Evolutionary conservation across 2,888 invertebrate species (phyloP).

Genomic region (Nomada hirtipes): DNA sequence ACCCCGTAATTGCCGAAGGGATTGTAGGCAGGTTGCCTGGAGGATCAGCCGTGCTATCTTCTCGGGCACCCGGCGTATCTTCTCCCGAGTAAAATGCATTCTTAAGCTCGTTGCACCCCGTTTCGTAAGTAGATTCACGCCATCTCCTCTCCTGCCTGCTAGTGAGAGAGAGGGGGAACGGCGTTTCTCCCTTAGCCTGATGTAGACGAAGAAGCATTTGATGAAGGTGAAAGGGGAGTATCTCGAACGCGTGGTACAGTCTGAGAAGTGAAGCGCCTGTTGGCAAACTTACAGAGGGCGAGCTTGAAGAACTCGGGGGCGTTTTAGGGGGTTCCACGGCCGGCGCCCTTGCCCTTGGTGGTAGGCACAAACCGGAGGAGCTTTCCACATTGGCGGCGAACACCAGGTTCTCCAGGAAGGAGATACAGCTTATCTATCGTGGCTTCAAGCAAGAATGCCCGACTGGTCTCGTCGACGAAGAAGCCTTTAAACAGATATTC

Average conservation of each 20-base stretch:
- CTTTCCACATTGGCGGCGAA: conserved; percentile 90
- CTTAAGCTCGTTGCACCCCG: conserved; percentile 61
- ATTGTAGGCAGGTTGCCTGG: conserved; percentile 47
- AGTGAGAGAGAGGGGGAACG: conserved; percentile 36
- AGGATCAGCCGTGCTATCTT: conserved; percentile 28
- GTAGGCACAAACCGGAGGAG: conserved; percentile 92
- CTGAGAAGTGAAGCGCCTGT: conserved; percentile 70
- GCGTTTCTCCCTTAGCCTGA: conserved; percentile 42
- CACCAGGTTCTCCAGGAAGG: conserved; percentile 92
- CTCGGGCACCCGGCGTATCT: conserved; percentile 42
- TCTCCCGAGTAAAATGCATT: conserved; percentile 38
- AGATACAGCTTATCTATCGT: conserved; percentile 95
- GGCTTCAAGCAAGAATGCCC: conserved; percentile 97
- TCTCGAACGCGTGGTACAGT: conserved; percentile 80
- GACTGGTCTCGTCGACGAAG: conserved; percentile 94
- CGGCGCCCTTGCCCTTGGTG: conserved; percentile 84
- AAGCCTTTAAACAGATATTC: conserved; percentile 94
- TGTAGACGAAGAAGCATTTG: conserved; percentile 51
- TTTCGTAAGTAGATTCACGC: conserved; percentile 64
- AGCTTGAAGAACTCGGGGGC: conserved; percentile 88
- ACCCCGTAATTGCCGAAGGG: conserved; percentile 24
- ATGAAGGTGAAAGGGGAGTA: conserved; percentile 69
- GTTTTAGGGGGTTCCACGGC: conserved; percentile 82
- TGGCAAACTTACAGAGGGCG: conserved; percentile 88
- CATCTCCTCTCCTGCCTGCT: conserved; percentile 58